phyloP scores from a whole-genome alignment of 1,140 invertebrate genomes.

The Zaprionus davidi region DNA sequence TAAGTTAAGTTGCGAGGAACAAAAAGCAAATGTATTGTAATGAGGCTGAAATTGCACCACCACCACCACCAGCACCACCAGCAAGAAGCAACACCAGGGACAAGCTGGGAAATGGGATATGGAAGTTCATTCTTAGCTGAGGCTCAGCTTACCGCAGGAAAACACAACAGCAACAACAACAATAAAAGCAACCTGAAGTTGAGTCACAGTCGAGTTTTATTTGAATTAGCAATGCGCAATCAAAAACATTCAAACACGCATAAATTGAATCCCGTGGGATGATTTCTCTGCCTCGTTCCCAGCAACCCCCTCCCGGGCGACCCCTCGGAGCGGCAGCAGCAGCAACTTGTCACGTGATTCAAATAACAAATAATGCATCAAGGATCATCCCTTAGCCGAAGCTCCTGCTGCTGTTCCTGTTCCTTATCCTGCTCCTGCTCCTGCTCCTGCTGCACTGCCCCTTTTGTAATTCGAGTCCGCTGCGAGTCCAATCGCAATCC shows the following conservation, averaged over 20 bases:
- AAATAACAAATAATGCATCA: constrained; percentile 74
- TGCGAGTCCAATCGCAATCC: constrained; percentile 26
- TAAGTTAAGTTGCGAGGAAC: constrained; percentile 33
- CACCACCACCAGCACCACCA: constrained; percentile 30
- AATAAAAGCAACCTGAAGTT: constrained; percentile 6
- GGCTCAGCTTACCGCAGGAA: constrained; percentile 60
- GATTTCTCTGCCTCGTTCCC: constrained; percentile 70
- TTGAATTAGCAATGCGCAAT: constrained; percentile 80
- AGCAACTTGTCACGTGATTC: constrained; percentile 81
- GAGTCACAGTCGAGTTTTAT: constrained; percentile 69
- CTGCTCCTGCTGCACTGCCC: not conserved
- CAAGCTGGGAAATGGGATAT: not conserved
- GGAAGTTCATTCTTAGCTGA: not conserved
- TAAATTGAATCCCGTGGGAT: constrained; percentile 83
- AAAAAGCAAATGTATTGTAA: constrained; percentile 63
- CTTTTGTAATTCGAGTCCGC: constrained; percentile 38
- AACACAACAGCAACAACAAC: constrained; percentile 30
- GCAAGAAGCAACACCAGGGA: constrained; percentile 1
- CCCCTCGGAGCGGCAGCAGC: too few species aligned
- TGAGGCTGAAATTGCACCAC: constrained; percentile 71
- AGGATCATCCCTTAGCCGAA: constrained; percentile 69
- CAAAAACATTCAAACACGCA: constrained; percentile 83
- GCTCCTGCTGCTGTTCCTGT: constrained; percentile 4
- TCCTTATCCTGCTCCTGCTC: not conserved
- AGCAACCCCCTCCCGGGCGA: constrained; percentile 42